Conservation (phyloP, 2,888 invertebrate species). For the Lamellibrachia columna region DNA sequence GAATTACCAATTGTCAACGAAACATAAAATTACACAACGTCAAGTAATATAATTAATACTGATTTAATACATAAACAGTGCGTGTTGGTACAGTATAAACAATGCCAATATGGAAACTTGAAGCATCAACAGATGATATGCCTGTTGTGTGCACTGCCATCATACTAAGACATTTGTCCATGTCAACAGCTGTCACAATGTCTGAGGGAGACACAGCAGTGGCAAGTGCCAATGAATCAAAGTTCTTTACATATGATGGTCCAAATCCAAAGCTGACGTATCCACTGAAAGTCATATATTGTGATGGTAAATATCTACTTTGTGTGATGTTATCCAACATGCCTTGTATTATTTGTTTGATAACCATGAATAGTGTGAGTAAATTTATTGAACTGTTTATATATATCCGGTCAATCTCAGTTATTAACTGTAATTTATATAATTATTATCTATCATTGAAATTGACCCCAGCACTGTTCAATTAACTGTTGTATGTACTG, state of each 20-base stretch:
- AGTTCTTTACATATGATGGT: conserved; percentile 36
- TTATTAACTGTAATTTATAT: conserved; percentile 17
- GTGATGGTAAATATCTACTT: conserved; percentile 42
- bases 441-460: conserved; percentile 25
- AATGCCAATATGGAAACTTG: neutral
- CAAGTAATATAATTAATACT: neutral
- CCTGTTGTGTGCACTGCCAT: too few relatives aligned
- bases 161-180: neutral
- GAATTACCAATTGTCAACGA: neutral
- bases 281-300: conserved; percentile 44
- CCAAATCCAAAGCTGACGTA: conserved; percentile 42
- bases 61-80: too few relatives aligned
- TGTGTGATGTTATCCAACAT: neutral
- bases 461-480: neutral
- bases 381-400: conserved; percentile 19
- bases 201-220: neutral
- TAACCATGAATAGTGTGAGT: neutral
- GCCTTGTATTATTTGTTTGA: neutral
- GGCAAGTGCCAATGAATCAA: neutral
- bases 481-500: too few relatives aligned
- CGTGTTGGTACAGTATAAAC: neutral
- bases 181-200: neutral
- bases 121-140: too few relatives aligned
- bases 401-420: conserved; percentile 16
- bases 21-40: neutral